Evolutionary conservation across 2,888 invertebrate genomes (phyloP).

Genomic region (Polietes domitor): DNA sequence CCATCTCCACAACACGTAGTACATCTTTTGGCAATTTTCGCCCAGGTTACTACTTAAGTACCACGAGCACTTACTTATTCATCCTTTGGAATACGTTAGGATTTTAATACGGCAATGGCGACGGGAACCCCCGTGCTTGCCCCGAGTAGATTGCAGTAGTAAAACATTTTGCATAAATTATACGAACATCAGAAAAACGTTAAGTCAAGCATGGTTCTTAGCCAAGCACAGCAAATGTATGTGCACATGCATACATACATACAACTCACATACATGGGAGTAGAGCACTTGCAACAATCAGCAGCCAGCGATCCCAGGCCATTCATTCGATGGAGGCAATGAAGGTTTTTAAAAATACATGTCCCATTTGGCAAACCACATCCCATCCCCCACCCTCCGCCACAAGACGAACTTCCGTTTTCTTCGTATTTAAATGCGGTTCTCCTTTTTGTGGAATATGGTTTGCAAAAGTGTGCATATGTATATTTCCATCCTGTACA

Average conservation of each 20-base stretch:
- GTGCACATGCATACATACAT: neutral
- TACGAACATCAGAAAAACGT: constrained; percentile 19
- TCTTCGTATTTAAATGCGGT: constrained; percentile 46
- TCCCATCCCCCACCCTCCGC: neutral
- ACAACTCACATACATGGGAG: neutral
- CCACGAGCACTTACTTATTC: constrained; percentile 17
- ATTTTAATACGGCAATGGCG: neutral
- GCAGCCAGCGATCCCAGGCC: neutral
- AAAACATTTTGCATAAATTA: constrained; percentile 57
- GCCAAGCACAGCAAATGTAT: neutral
- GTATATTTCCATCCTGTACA: constrained; percentile 10
- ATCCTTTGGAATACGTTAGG: neutral
- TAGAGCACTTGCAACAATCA: neutral
- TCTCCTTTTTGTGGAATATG: constrained; percentile 39
- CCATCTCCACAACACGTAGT: neutral
- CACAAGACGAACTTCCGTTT: constrained; percentile 50
- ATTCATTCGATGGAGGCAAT: constrained; percentile 5
- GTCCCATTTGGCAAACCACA: constrained; percentile 46
- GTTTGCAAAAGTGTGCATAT: constrained; percentile 21
- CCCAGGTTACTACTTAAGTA: constrained; percentile 13
- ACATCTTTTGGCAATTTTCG: neutral
- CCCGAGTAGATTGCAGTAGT: constrained; percentile 40
- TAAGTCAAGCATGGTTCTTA: constrained; percentile 9
- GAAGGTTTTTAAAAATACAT: constrained; percentile 49
- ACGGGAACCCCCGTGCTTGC: constrained; percentile 20